These are phyloP conservation scores for Tonatia bakeri DNA, from an alignment of 2,113 vertebrate genomes.

Conservation along the genomic window DNA sequence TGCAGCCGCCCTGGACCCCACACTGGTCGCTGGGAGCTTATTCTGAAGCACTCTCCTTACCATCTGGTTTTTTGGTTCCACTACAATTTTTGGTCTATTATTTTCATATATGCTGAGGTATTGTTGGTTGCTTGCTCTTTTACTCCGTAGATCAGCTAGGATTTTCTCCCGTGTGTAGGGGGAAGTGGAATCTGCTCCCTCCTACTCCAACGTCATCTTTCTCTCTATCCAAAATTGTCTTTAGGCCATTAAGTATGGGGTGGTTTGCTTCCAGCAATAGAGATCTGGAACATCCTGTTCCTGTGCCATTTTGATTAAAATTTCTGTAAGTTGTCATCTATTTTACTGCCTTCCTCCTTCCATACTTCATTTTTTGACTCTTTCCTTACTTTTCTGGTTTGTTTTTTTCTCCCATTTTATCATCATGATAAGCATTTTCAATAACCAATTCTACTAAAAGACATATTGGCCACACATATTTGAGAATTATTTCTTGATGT, in stretches of 20 bases:
- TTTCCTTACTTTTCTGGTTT: background rate
- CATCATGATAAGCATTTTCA: background rate
- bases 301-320: background rate
- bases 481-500: background rate
- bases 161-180: no score
- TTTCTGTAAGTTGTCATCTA: background rate
- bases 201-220: no score
- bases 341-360: background rate
- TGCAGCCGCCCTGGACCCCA: no score
- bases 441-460: background rate
- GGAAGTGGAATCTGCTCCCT: no score
- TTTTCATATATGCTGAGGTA: no score
- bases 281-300: background rate
- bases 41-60: no score
- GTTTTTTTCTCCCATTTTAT: background rate
- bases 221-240: background rate
- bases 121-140: no score
- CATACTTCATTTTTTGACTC: background rate
- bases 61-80: no score
- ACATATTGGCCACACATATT: background rate
- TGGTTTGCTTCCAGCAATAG: background rate
- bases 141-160: no score
- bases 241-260: background rate
- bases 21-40: no score
- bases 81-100: no score